Evolutionary conservation across 1,140 invertebrate genomes (phyloP).

Genomic region (Medauroidea extradentata): DNA sequence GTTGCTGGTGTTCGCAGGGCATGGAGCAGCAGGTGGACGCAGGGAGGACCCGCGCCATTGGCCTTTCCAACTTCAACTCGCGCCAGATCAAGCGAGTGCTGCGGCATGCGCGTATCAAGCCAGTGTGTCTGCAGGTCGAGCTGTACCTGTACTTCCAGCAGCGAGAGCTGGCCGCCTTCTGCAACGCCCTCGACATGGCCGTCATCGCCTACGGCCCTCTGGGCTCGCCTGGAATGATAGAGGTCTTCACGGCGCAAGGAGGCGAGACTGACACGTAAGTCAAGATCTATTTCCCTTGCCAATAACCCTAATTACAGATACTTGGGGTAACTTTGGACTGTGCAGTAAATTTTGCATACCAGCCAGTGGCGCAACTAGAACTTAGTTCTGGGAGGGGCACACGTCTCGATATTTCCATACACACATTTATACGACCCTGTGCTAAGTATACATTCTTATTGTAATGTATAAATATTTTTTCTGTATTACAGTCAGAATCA

Average conservation of each 20-base stretch:
- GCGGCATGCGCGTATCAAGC: conserved; percentile 16
- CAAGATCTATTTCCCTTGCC: too few species aligned
- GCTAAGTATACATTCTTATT: too few species aligned
- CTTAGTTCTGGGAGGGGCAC: too few species aligned
- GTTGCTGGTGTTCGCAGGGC: too few species aligned
- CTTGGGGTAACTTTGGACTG: too few species aligned
- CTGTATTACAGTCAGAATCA: too few species aligned
- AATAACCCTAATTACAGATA: too few species aligned
- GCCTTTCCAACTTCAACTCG: conserved; percentile 39
- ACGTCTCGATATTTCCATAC: too few species aligned
- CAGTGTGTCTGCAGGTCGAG: conserved; percentile 55
- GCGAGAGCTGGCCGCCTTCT: conserved; percentile 52
- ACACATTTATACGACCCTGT: too few species aligned
- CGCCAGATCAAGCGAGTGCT: conserved; percentile 30
- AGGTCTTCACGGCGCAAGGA: conserved; percentile 30
- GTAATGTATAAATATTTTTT: too few species aligned
- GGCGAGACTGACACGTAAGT: neutral
- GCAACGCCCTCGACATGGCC: conserved; percentile 48
- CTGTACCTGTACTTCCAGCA: conserved; percentile 61
- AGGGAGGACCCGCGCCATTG: conserved; percentile 51
- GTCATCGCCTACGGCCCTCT: conserved; percentile 59
- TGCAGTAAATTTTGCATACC: too few species aligned
- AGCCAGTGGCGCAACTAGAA: too few species aligned
- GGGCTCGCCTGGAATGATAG: conserved; percentile 36
- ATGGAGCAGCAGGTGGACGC: conserved; percentile 68